Evolutionary conservation across 2,888 invertebrate genomes (phyloP), one percentile per base, ranked within the genome.

Genomic region (Dasysyrphus albostriatus): DNA sequence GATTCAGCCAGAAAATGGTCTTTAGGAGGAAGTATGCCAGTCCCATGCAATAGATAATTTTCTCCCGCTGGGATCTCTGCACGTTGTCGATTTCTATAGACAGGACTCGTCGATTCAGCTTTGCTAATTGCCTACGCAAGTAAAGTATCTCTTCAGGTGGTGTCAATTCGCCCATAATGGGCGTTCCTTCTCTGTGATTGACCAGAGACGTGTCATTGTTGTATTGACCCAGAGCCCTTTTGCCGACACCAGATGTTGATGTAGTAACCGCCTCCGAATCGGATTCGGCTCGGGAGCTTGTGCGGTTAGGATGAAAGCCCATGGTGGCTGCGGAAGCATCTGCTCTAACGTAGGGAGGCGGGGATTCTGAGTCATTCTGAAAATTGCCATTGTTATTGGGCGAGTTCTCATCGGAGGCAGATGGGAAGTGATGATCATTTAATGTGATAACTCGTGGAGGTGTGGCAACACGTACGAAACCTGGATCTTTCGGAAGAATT

Each of bases 381-480:
- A 85, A 89, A 76, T 90, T 90, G 37, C 88, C 87, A 1, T 88
- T 82, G 19, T 83, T 89, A 5, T 89, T 89, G 2, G 92, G 91
- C 7, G 92, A 91, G 56, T 89, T 92, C 49, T 93, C 91, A 88
- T 95, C 94, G 89, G 94, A 94, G 87, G 95, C 95, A 34, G 96
- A 94, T 47, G 97, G 97, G 90, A 97, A 97, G 88, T 96, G 96
- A 91, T 97, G 97, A 90, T 96, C 96, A 89, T 97, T 96, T 74
- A 98, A 93, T 12, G 98, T 98, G 73, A 98, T 95, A 24, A 96
- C 95, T 89, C 97, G 94, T 12, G 98, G 98, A 5, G 98, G 98
- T 24, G 98, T 98, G 93, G 96, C 95, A 63, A 98, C 97, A 88
- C 97, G 95, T 69, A 97, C 94, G 93, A 96, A 95, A 19, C 95